phyloP scores from a whole-genome alignment of 2,888 invertebrate genomes.

The Synanthedon vespiformis region DNA sequence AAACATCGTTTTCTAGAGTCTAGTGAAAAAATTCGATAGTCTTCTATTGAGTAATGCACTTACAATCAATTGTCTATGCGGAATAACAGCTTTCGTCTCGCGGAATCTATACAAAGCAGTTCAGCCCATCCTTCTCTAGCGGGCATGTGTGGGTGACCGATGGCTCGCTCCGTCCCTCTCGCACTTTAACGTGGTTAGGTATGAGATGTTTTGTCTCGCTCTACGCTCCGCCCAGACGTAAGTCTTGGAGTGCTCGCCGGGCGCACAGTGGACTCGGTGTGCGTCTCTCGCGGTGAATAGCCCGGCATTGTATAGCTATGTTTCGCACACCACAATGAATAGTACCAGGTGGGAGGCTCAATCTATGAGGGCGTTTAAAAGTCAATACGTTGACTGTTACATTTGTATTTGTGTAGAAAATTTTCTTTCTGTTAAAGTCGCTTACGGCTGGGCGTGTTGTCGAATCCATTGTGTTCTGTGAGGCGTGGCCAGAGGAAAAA shows the following conservation, averaged over 20 bases:
- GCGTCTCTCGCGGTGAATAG: slow-evolving; percentile 45
- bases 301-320: slow-evolving; percentile 52
- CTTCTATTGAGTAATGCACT: slow-evolving; percentile 33
- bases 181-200: slow-evolving; percentile 30
- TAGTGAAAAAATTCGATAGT: slow-evolving; percentile 15
- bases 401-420: slow-evolving; percentile 60
- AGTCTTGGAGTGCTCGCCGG: slow-evolving; percentile 37
- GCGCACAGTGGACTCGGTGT: slow-evolving; percentile 32
- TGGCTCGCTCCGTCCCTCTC: slow-evolving; percentile 38
- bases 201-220: slow-evolving; percentile 51
- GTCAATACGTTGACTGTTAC: slow-evolving; percentile 64
- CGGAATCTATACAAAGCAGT: slow-evolving; percentile 66
- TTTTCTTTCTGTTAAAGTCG: slow-evolving; percentile 53
- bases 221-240: slow-evolving; percentile 61
- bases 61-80: slow-evolving; percentile 65
- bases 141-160: slow-evolving; percentile 52
- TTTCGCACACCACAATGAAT: slow-evolving; percentile 59
- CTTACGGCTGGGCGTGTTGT: slow-evolving; percentile 53
- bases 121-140: slow-evolving; percentile 63
- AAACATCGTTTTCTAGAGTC: slow-evolving; percentile 5
- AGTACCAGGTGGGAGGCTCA: slow-evolving; percentile 58
- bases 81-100: slow-evolving; percentile 56
- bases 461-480: slow-evolving; percentile 33
- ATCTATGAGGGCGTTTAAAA: slow-evolving; percentile 68
- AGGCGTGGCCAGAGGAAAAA: slow-evolving; percentile 60